Evolutionary conservation across 2,888 invertebrate species (phyloP), one percentile per base, ranked within the genome.

Genomic region (Trachelus troglodyta): DNA sequence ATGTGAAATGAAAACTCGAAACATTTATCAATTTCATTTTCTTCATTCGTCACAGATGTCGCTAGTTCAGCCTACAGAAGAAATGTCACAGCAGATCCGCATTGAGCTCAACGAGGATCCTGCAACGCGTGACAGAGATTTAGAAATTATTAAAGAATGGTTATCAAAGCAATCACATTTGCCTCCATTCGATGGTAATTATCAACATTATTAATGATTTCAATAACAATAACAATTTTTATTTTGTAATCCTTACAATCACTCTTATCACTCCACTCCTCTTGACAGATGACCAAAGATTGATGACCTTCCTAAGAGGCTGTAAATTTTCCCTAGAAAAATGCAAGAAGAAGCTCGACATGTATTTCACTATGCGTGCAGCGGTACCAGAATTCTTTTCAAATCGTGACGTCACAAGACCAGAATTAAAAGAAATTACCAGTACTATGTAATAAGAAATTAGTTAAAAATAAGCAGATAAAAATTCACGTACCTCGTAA

Each of bases 301-400:
- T 97, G 83, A 94, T 96, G 93, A 96, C 96, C 77, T 97, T 97
- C 92, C 94, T 97, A 81, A 94, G 97, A 23, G 96, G 97, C 35
- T 96, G 96, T 92, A 97, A 97, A 92, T 97, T 97, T 92, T 97
- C 97, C 77, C 90, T 97, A 90, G 97, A 97, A 92, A 96, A 96
- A 92, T 95, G 96, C 90, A 97, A 97, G 92, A 94, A 94, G 88
- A 97, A 97, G 92, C 92, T 97, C 88, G 97, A 97, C 91, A 96
- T 97, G 96, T 97, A 96, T 92, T 97, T 96, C 91, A 97, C 97
- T 12, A 96, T 97, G 96, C 93, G 96, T 34, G 94, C 95, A 9
- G 96, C 96, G 1, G 94, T 96, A 56, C 97, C 97, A 0, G 97
- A 97, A 89, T 96, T 97, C 92, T 97, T 97, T 91, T 92, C 93